Percentiles rank a stretch among this genome's conserved stretches.
Conservation (phyloP, 1,140 invertebrate genomes). For the Xylocopa sonorina region DNA sequence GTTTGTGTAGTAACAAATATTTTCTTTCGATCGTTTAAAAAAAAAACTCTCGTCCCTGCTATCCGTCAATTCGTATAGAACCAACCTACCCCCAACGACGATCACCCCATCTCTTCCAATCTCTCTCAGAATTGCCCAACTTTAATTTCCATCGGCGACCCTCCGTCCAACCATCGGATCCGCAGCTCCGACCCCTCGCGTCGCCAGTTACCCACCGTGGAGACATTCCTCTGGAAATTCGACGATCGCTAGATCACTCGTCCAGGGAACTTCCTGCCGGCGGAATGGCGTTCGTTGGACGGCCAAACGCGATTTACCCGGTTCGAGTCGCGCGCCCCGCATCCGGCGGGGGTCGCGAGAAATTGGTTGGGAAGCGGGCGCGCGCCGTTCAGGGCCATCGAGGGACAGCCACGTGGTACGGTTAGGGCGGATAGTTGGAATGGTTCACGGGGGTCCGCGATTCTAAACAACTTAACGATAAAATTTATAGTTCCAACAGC, state of each 20-base stretch:
- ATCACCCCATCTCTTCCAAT: no score
- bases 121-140: not conserved
- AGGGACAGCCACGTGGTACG: constrained; percentile 6
- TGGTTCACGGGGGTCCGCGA: constrained; percentile 69
- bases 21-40: no score
- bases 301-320: constrained; percentile 59
- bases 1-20: no score
- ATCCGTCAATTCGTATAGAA: no score
- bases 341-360: constrained; percentile 41
- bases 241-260: constrained; percentile 41
- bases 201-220: not conserved
- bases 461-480: constrained; percentile 82
- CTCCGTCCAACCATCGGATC: not conserved
- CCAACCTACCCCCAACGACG: no score
- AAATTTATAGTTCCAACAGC: constrained; percentile 81
- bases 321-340: constrained; percentile 41
- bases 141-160: not conserved
- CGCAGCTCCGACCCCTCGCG: not conserved
- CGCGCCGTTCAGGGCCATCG: constrained; percentile 54
- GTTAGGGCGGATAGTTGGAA: constrained; percentile 11
- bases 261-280: constrained; percentile 49
- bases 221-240: constrained; percentile 45
- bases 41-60: no score
- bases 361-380: constrained; percentile 70
- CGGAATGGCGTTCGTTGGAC: constrained; percentile 55